Percentiles rank a stretch among this genome's conserved stretches.
These are phyloP conservation scores for Trematocara zebra DNA, from an alignment of 2,113 vertebrate species.

Conservation along the genomic window DNA sequence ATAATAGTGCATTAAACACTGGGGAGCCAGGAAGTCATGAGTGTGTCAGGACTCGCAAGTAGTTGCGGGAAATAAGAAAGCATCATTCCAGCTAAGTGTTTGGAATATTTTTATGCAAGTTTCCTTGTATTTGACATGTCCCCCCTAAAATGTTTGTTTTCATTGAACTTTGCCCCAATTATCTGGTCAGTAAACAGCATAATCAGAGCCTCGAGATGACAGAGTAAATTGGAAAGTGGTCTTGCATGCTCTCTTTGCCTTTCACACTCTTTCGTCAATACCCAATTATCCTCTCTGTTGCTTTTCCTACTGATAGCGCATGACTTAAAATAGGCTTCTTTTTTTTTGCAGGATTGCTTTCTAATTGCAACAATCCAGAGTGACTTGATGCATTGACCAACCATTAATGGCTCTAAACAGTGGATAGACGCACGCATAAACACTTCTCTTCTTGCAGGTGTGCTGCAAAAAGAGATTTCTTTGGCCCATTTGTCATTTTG, in stretches of 20 bases:
- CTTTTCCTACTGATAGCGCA: conserved; percentile 32
- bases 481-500: background rate
- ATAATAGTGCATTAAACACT: conserved; percentile 21
- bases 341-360: conserved; percentile 41
- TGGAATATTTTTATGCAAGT: conserved; percentile 7
- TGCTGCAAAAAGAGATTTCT: background rate
- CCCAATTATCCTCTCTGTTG: conserved; percentile 68
- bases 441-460: background rate
- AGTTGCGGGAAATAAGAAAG: background rate
- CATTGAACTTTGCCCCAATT: conserved; percentile 48
- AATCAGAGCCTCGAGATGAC: conserved; percentile 69
- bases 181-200: conserved; percentile 67
- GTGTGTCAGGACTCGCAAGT: background rate
- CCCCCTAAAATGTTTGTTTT: conserved; percentile 56
- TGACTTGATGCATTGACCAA: conserved; percentile 61
- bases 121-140: conserved; percentile 13
- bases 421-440: background rate
- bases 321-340: conserved; percentile 47
- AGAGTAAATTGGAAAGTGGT: conserved; percentile 60
- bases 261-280: conserved; percentile 70
- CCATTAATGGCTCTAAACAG: conserved; percentile 36
- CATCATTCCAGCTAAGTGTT: conserved; percentile 10
- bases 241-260: conserved; percentile 42
- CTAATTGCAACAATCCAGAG: conserved; percentile 65
- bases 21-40: conserved; percentile 11